A percentile compares a stretch with the other conserved stretches of the same genome.
phyloP scores from a whole-genome alignment of 2,888 invertebrate species.

The Tenthredo scrophulariae region DNA sequence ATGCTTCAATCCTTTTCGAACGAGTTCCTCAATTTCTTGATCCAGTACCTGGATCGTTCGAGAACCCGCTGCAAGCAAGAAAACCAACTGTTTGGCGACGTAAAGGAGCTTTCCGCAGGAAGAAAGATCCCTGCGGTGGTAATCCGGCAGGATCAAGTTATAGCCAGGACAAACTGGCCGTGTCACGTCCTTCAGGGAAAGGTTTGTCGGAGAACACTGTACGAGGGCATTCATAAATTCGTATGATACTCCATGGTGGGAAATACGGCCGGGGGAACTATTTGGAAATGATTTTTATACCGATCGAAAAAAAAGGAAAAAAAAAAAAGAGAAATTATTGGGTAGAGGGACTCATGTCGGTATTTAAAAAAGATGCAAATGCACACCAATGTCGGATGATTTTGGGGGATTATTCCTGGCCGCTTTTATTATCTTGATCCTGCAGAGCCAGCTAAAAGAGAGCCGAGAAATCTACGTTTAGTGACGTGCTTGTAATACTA shows the following conservation, averaged over 20 bases:
- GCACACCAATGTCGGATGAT: not conserved
- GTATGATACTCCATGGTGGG: not conserved
- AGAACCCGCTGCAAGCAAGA: not conserved
- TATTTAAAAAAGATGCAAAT: slow-evolving; percentile 16
- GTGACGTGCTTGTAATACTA: slow-evolving; percentile 13
- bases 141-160: slow-evolving; percentile 34
- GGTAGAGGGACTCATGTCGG: not conserved
- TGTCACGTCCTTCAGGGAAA: not conserved
- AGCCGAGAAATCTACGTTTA: not conserved
- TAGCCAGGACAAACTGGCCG: slow-evolving; percentile 8
- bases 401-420: not conserved
- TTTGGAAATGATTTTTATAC: not conserved
- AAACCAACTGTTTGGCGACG: slow-evolving; percentile 2
- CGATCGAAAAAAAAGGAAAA: not conserved
- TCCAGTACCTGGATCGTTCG: not conserved
- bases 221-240: not conserved
- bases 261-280: not conserved
- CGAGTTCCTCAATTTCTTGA: not conserved
- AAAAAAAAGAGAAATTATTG: not conserved
- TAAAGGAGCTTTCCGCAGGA: not conserved
- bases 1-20: not conserved
- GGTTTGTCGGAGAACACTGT: not conserved
- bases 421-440: not conserved
- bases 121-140: not conserved
- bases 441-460: not conserved